phyloP scores from a whole-genome alignment of 2,797 vertebrate genomes.

The Enteromius unitaeniatus region DNA sequence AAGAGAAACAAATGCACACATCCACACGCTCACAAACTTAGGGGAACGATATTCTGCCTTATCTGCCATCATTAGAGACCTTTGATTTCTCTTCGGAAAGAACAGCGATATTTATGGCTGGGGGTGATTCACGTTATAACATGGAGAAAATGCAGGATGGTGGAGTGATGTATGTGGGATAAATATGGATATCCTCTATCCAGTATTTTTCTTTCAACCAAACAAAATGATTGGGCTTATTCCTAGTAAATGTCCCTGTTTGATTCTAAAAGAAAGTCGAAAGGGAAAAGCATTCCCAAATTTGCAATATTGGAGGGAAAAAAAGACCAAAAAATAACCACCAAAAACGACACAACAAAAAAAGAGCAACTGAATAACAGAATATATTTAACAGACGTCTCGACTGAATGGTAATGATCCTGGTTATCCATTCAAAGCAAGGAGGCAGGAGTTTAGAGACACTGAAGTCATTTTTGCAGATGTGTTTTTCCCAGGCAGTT shows the following conservation, averaged over 20 bases:
- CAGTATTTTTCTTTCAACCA: background rate
- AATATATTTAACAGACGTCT: background rate
- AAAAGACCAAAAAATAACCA: background rate
- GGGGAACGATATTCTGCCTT: conserved; percentile 22
- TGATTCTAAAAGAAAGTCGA: background rate
- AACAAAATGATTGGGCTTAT: conserved; percentile 9
- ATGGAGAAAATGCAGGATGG: background rate
- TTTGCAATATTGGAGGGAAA: background rate
- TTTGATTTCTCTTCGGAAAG: conserved; percentile 34
- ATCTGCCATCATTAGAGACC: conserved; percentile 40
- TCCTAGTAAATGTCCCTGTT: background rate
- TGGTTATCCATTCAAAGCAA: background rate
- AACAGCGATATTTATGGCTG: conserved; percentile 17
- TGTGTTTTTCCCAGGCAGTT: background rate
- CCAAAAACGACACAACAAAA: conserved; percentile 15
- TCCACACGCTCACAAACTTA: background rate
- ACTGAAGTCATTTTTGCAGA: background rate
- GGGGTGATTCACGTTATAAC: conserved; percentile 13
- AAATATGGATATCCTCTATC: conserved; percentile 10
- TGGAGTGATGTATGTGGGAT: background rate
- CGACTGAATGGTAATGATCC: background rate
- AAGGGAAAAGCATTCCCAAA: background rate
- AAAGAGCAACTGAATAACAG: conserved; percentile 9
- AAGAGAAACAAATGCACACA: background rate
- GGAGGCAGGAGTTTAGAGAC: background rate